Base-by-base conservation (phyloP, 2,888 invertebrate species). In the Byasa hedistus region DNA sequence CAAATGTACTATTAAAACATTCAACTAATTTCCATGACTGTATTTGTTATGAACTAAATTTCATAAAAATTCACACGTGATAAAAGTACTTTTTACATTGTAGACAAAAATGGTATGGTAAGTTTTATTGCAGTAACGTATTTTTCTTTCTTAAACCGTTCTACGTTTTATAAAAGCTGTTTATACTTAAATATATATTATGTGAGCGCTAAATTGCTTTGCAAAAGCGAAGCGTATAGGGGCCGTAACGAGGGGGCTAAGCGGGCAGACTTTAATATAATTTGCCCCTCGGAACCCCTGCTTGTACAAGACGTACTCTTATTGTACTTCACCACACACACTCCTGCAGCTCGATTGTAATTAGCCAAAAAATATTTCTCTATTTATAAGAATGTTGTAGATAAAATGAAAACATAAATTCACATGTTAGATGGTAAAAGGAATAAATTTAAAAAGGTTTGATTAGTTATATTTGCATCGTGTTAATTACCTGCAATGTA, bases 241-340 rank as follows among this genome's bases (percentile, higher is more conserved):
- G 54, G 22, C 58, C 58, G 61, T 58, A 58, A 61, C 65, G 51
- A 62, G 58, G 57, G 52, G 58, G 54, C 44, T 48, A 32, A 52
- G 57, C 22, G 52, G 39, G 66, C 48, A 56, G 48, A 57, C 48
- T 55, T 55, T 66, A 63, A 66, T 59, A 55, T 27, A 27, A 66
- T 63, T 66, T 62, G 44, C 56, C 52, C 64, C 61, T 22, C 39
- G 1, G 48, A 27, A 52, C 52, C 66, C 61, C 66, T 57, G 17
- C 57, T 36, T 61, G 39, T 32, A 54, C 57, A 39, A 51, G n/a
- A n/a, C 23, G 57, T 61, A 52, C 54, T n/a, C 61, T 58, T 58
- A 44, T 66, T 58, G 44, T 57, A 32, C 19, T 39, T 57, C 23
- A 21, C 54, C 39, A n/a, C 51, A 54, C 36, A 59, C 23, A 55